phyloP scores from a whole-genome alignment of 2,113 vertebrate species.

The Centropus bengalensis region DNA sequence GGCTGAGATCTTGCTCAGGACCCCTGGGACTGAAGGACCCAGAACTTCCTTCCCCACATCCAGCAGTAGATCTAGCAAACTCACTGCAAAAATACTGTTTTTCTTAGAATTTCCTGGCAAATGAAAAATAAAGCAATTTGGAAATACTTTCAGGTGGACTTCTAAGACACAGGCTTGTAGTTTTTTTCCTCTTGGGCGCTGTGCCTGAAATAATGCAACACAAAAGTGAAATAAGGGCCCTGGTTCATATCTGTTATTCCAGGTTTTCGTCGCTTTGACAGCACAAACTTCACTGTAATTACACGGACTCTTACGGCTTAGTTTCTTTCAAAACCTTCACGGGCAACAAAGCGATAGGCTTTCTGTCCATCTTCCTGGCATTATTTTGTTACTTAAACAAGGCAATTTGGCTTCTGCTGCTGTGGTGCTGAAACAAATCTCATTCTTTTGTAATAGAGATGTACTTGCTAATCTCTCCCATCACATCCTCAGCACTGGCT shows the following conservation, averaged over 20 bases:
- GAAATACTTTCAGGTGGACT: conserved; percentile 5
- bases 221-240: conserved; percentile 1
- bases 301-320: neutral
- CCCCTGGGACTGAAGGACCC: neutral
- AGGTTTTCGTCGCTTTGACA: conserved; percentile 33
- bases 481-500: neutral
- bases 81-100: neutral
- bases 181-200: neutral
- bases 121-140: neutral
- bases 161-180: neutral
- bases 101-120: neutral
- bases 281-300: neutral
- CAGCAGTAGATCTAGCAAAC: neutral
- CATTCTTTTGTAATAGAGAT: conserved; percentile 31
- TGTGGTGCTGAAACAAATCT: conserved; percentile 16
- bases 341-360: neutral
- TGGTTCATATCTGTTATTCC: conserved; percentile 6
- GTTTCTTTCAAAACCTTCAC: neutral
- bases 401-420: conserved; percentile 23
- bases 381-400: conserved; percentile 51
- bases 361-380: conserved; percentile 36
- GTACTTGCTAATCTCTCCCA: conserved; percentile 30
- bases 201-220: neutral
- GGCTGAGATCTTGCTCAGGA: neutral
- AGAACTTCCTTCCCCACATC: neutral